phyloP scores from a whole-genome alignment of 2,797 vertebrate species.

The Erethizon dorsatum region DNA sequence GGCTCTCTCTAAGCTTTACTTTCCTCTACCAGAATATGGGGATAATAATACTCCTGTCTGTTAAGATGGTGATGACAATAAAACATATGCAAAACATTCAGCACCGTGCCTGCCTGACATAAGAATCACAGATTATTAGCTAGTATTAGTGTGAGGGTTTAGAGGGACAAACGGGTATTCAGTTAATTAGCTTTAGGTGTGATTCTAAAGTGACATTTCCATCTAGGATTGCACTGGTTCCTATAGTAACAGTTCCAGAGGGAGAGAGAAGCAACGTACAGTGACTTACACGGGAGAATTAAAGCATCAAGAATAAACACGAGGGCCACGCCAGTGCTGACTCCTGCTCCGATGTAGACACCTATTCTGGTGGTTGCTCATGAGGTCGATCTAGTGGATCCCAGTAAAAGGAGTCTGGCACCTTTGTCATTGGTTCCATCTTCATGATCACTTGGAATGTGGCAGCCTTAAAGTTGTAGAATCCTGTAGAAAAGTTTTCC shows the following conservation, averaged over 20 bases:
- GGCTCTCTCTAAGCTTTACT: neutral
- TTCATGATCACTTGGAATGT: too few species aligned
- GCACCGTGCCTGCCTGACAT: neutral
- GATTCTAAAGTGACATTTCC: neutral
- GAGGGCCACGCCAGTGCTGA: slow-evolving; percentile 61
- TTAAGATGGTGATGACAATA: neutral
- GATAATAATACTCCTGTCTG: neutral
- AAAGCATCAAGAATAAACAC: slow-evolving; percentile 38
- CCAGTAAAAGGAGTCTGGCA: too few species aligned
- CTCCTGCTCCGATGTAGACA: neutral
- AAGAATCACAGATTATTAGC: neutral
- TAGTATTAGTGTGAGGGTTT: neutral
- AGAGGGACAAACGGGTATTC: neutral
- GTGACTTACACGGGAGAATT: slow-evolving; percentile 77
- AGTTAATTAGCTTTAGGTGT: neutral
- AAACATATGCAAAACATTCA: neutral
- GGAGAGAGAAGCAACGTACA: neutral
- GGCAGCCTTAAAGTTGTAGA: too few species aligned
- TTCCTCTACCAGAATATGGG: neutral
- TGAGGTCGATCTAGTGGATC: too few species aligned
- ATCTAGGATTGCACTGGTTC: neutral
- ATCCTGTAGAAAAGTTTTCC: too few species aligned
- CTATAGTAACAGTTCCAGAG: neutral
- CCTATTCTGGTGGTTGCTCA: neutral
- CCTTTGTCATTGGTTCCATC: too few species aligned